phyloP scores from a whole-genome alignment of 2,888 invertebrate species.

The Panopea generosa region DNA sequence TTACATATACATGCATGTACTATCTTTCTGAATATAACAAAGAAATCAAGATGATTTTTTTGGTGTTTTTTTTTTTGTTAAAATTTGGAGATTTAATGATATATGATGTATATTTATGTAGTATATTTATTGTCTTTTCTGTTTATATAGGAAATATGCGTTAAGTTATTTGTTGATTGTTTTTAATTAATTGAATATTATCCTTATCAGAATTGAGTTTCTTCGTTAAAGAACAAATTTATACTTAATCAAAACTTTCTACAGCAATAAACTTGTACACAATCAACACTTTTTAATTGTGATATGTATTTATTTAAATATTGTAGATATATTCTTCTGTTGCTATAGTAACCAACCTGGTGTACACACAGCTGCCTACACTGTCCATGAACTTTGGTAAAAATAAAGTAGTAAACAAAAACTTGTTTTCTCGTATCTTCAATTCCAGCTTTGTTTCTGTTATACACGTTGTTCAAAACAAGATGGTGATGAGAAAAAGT shows the following conservation, averaged over 20 bases:
- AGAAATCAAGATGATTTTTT: too few species aligned
- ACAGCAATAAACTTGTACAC: too few species aligned
- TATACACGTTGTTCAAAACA: too few species aligned
- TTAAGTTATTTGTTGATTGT: constrained; percentile 1
- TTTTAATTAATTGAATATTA: not conserved
- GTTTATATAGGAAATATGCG: constrained; percentile 17
- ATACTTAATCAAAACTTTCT: too few species aligned
- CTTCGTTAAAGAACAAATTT: too few species aligned
- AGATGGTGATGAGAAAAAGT: too few species aligned
- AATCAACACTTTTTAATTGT: too few species aligned
- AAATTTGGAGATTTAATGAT: too few species aligned
- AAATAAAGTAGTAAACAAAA: constrained; percentile 49
- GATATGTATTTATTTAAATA: not conserved
- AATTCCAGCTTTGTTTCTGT: too few species aligned
- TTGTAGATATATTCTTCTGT: constrained; percentile 4
- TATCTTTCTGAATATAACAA: too few species aligned
- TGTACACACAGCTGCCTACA: constrained; percentile 50
- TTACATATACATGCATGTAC: too few species aligned
- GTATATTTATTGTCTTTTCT: constrained; percentile 16
- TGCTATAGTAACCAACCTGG: not conserved
- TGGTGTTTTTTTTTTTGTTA: too few species aligned
- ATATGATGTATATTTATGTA: not conserved
- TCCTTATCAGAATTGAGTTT: not conserved
- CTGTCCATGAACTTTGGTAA: constrained; percentile 56
- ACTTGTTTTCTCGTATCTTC: not conserved